Evolutionary conservation across 2,888 invertebrate genomes (phyloP).

Genomic region (Phytoseiulus persimilis): DNA sequence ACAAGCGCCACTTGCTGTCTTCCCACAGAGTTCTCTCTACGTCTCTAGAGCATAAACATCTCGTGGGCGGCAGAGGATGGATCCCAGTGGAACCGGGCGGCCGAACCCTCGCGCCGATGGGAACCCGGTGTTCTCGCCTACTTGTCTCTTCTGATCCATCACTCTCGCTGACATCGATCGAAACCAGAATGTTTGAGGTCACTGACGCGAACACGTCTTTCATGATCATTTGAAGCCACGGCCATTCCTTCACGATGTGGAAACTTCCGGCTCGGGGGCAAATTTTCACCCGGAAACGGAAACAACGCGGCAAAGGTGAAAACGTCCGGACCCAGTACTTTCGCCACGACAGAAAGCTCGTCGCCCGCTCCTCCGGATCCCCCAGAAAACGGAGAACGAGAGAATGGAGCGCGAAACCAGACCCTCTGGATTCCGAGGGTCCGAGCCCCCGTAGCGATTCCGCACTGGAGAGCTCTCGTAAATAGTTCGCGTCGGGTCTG

Average conservation of each 20-base stretch:
- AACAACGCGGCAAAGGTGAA: background rate
- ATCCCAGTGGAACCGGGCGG: background rate
- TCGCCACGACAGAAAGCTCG: no score
- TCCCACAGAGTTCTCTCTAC: background rate
- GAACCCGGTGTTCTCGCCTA: background rate
- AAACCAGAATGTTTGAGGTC: background rate
- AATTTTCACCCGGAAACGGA: background rate
- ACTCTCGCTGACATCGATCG: background rate
- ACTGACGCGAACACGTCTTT: background rate
- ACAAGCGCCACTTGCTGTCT: background rate
- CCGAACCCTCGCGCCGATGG: background rate
- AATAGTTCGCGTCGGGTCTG: no score
- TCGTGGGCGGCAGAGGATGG: background rate
- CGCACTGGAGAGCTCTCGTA: no score
- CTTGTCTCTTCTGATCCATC: background rate
- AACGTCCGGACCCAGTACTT: background rate
- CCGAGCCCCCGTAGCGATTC: no score
- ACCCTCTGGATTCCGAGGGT: no score
- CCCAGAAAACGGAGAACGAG: no score
- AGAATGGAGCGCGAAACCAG: no score
- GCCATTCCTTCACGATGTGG: background rate
- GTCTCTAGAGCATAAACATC: background rate
- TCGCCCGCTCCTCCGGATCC: no score
- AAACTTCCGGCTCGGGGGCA: background rate
- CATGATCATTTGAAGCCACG: background rate